These are phyloP conservation scores for Clupea harengus DNA, from an alignment of 2,113 vertebrate species.

Conservation along the genomic window DNA sequence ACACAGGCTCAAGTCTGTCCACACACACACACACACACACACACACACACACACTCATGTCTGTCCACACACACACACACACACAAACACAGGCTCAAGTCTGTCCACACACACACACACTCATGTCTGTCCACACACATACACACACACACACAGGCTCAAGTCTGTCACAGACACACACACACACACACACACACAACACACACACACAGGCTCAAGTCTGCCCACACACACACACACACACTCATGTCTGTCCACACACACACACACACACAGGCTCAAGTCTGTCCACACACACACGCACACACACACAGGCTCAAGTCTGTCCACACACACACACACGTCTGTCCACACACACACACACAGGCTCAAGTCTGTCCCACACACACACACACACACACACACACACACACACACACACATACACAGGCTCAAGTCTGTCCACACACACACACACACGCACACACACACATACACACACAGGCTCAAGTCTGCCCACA, in stretches of 20 bases:
- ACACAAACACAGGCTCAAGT: not conserved
- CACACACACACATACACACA: too few species aligned
- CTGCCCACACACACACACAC: too few species aligned
- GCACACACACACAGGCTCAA: not conserved
- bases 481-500: too few species aligned
- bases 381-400: not conserved
- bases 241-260: not conserved
- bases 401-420: not conserved
- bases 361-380: too few species aligned
- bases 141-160: not conserved
- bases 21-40: not conserved
- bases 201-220: not conserved
- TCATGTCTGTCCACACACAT: not conserved
- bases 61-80: not conserved
- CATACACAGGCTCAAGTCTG: not conserved
- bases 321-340: constrained; percentile 7
- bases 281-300: not conserved
- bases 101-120: not conserved
- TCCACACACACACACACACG: too few species aligned
- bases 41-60: not conserved
- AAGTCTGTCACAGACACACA: too few species aligned
- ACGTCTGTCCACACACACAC: not conserved
- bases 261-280: too few species aligned
- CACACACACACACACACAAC: not conserved
- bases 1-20: not conserved